Base-by-base conservation (phyloP, 2,113 vertebrate genomes). In the Crotalus viridis region DNA sequence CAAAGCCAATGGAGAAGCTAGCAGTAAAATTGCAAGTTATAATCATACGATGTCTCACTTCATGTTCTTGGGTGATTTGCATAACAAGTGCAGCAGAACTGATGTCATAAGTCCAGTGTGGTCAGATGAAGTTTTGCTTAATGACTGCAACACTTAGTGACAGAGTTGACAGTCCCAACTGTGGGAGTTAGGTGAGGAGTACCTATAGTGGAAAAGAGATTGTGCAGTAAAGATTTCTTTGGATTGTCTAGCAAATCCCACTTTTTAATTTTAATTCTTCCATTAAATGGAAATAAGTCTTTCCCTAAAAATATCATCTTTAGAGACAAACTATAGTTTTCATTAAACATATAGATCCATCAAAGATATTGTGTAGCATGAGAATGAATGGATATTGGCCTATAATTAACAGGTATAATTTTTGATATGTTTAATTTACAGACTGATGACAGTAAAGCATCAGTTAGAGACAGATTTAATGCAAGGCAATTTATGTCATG, bases 401-500 rank as follows among this genome's bases (percentile, higher is more conserved):
- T 69, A 21, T 56, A 81, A 90, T 55, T 57, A 64, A 90, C 89
- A 33, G 6, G 0, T 19, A 24, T 74, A 87, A 10, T 17, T 59
- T 91, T 17, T 87, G 92, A 95, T 89, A 4, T 91, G 46, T 87
- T 94, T 96, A 74, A 94, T n/a, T 96, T 97, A n/a, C 96, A 99
- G 99, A 97, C 94, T 46, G 99, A 99, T 91, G 99, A 99, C 91
- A 98, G 99, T 92, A 99, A 99, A 97, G 98, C 99, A 3, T 99
- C 99, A 0, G 99, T 99, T 90, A 98, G 99, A 94, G 99, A 99
- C 97, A 97, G 99, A 61, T 99, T 99, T 96, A 99, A 99, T 93
- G 99, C 99, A 85, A 97, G 99, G 87, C 99, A 99, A 94, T 99
- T 99, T 86, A 99, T 99, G 99, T 99, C 99, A 4, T 99, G 99